Evolutionary conservation across 2,888 invertebrate genomes (phyloP).

Genomic region (Heliconius ethilla): DNA sequence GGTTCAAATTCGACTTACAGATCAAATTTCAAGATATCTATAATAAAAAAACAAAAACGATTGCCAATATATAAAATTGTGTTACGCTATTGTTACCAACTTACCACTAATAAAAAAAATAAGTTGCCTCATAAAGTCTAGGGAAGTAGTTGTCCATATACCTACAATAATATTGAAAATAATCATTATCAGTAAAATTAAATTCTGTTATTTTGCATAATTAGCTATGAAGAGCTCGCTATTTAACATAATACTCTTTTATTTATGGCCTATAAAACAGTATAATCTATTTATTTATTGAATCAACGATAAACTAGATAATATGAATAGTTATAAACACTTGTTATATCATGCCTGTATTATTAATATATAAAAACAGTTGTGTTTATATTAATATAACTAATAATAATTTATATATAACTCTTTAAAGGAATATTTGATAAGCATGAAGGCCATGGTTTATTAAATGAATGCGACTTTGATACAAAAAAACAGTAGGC

Average conservation of each 20-base stretch:
- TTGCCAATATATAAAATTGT: too few relatives aligned
- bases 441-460: too few relatives aligned
- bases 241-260: constrained; percentile 11
- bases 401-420: neutral
- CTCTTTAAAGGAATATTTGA: neutral
- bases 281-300: constrained; percentile 15
- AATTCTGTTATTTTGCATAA: constrained; percentile 9
- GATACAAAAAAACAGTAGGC: too few relatives aligned
- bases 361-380: constrained; percentile 15
- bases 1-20: too few relatives aligned
- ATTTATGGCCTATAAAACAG: constrained; percentile 14
- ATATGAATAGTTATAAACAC: constrained; percentile 9
- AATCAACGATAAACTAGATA: constrained; percentile 12
- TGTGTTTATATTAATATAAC: neutral
- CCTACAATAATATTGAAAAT: neutral
- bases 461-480: too few relatives aligned
- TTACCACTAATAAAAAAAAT: too few relatives aligned
- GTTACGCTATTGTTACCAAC: too few relatives aligned
- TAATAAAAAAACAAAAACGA: too few relatives aligned
- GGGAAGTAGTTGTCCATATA: neutral
- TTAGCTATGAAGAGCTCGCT: constrained; percentile 4
- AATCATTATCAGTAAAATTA: neutral
- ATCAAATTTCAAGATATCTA: too few relatives aligned
- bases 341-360: constrained; percentile 3
- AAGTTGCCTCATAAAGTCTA: too few relatives aligned